Conservation (phyloP, 2,113 vertebrate genomes). For the Elephas maximus region DNA sequence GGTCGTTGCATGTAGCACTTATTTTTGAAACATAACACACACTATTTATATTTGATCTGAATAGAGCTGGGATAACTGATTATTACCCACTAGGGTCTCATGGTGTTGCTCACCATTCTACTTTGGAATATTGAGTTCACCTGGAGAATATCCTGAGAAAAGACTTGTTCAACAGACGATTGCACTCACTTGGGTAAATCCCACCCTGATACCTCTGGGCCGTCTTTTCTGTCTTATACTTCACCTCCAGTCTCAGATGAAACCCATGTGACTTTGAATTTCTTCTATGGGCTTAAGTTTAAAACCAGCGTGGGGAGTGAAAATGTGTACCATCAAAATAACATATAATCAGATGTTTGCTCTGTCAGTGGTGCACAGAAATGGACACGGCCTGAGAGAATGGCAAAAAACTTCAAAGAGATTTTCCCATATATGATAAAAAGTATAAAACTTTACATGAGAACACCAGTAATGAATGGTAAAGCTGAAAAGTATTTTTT, state of each 20-base stretch:
- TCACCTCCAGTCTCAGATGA: constrained; percentile 10
- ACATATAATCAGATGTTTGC: background rate
- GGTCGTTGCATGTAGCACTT: background rate
- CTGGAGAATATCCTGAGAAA: background rate
- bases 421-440: background rate
- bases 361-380: background rate
- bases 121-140: background rate
- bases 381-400: background rate
- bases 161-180: background rate
- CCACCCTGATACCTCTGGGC: rapidly evolving
- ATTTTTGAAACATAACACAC: constrained; percentile 74
- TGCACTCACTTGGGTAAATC: background rate
- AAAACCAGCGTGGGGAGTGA: constrained; percentile 7
- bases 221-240: background rate
- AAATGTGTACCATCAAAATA: background rate
- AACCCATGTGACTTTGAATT: background rate
- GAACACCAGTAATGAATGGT: background rate
- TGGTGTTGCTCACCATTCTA: background rate
- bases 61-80: constrained; percentile 62
- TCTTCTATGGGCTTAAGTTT: background rate
- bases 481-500: background rate
- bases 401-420: background rate
- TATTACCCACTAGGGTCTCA: background rate
- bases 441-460: background rate
- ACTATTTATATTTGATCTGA: constrained; percentile 64